Percentiles rank a stretch among this genome's conserved stretches.
Conservation (phyloP, 92 coral and sea anemone genomes). For the Parazoanthus darwini region DNA sequence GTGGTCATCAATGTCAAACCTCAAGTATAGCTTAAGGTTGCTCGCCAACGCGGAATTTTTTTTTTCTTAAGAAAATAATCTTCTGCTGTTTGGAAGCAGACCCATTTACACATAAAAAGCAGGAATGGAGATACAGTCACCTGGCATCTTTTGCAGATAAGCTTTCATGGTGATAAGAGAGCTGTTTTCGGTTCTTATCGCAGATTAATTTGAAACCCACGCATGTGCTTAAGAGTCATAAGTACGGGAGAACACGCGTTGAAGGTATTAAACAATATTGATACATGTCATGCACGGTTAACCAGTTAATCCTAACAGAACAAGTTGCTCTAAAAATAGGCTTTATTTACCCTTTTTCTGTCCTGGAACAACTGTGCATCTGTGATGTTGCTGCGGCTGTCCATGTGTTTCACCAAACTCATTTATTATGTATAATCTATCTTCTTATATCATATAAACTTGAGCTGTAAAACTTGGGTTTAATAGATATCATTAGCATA, state of each 20-base stretch:
- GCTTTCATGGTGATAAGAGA: background rate
- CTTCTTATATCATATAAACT: background rate
- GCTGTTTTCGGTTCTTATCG: background rate
- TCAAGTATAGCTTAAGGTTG: too few relatives aligned
- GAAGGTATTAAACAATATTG: too few relatives aligned
- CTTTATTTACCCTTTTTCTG: background rate
- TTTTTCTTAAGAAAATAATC: too few relatives aligned
- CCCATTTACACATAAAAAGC: background rate
- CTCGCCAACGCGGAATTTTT: too few relatives aligned
- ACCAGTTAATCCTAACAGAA: background rate
- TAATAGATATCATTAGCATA: background rate
- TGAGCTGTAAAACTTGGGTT: background rate
- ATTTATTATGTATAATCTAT: too few relatives aligned
- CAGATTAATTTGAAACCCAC: background rate
- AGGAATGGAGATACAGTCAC: background rate
- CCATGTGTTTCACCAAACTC: background rate
- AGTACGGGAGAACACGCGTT: background rate
- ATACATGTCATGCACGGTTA: background rate
- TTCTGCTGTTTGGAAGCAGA: background rate
- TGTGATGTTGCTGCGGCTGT: background rate
- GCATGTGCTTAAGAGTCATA: background rate
- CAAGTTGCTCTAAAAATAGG: background rate
- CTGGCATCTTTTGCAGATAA: background rate
- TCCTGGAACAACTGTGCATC: background rate
- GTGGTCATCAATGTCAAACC: too few relatives aligned